phyloP scores from a whole-genome alignment of 2,888 invertebrate species.

The Euproctis similis region DNA sequence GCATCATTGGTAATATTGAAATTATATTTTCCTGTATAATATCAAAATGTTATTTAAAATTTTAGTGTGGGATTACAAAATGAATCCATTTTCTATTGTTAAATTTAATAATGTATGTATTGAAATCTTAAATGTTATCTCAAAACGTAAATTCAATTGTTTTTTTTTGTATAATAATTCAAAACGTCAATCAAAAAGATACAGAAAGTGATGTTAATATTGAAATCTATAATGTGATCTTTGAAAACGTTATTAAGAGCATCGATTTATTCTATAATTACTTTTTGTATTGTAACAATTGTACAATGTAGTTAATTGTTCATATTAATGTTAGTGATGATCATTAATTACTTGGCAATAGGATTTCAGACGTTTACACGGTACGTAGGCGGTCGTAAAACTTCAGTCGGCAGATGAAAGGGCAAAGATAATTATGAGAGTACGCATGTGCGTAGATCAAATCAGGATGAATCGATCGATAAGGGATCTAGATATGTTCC shows the following conservation, averaged over 20 bases:
- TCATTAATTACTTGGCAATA: conserved; percentile 67
- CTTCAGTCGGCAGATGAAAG: conserved; percentile 69
- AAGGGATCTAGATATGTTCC: conserved; percentile 63
- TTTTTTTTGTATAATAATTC: too few relatives aligned
- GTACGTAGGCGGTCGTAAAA: conserved; percentile 55
- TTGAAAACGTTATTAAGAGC: conserved; percentile 28
- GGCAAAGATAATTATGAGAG: conserved; percentile 66
- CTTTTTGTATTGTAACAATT: conserved; percentile 30
- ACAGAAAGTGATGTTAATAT: conserved; percentile 28
- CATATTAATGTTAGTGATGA: conserved; percentile 47
- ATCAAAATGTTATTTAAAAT: too few relatives aligned
- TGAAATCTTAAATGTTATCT: too few relatives aligned
- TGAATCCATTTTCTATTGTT: too few relatives aligned
- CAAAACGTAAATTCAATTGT: too few relatives aligned
- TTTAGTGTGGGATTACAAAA: too few relatives aligned
- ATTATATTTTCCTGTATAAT: too few relatives aligned
- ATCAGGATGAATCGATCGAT: conserved; percentile 68
- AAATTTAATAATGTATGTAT: too few relatives aligned
- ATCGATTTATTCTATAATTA: conserved; percentile 32
- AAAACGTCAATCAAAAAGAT: conserved; percentile 20
- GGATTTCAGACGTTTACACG: conserved; percentile 67
- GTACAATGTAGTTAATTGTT: conserved; percentile 52
- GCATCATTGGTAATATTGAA: conserved; percentile 35
- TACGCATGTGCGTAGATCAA: conserved; percentile 72
- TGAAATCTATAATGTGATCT: conserved; percentile 26